Conservation (phyloP, 2,113 vertebrate genomes). For the Heloderma charlesbogerti region DNA sequence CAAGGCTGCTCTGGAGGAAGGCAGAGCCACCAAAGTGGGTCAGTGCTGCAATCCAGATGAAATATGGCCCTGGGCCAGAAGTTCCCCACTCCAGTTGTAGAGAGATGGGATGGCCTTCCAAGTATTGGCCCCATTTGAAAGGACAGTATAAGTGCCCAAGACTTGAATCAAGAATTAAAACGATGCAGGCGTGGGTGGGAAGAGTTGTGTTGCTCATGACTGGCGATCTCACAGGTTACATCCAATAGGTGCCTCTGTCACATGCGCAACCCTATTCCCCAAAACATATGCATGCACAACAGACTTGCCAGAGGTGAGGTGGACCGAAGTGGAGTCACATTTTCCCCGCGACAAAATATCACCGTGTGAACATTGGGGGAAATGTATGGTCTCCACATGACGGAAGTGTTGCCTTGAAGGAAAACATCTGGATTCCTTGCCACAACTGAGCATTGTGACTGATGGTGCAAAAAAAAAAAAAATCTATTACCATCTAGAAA, state of each 20-base stretch:
- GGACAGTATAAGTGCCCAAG: too few relatives aligned
- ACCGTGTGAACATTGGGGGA: background rate
- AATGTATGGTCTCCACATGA: too few relatives aligned
- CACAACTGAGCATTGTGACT: background rate
- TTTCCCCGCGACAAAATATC: background rate
- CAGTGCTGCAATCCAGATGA: too few relatives aligned
- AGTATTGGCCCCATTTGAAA: too few relatives aligned
- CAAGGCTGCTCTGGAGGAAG: too few relatives aligned
- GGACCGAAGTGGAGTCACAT: background rate
- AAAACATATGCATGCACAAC: background rate
- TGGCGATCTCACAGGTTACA: background rate
- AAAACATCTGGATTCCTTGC: background rate
- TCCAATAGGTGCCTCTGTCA: background rate
- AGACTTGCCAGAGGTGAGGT: background rate
- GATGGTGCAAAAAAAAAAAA: background rate
- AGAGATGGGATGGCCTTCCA: too few relatives aligned
- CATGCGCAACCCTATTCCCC: background rate
- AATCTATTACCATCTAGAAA: background rate
- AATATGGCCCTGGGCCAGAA: too few relatives aligned
- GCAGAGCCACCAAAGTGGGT: too few relatives aligned
- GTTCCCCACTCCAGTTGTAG: too few relatives aligned
- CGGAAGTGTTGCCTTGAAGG: background rate
- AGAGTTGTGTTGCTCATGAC: background rate
- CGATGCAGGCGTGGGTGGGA: too few relatives aligned
- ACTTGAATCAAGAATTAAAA: too few relatives aligned